Conservation (phyloP, 37 sponge, comb jelly and placozoan species). For the Beroe ovata region DNA sequence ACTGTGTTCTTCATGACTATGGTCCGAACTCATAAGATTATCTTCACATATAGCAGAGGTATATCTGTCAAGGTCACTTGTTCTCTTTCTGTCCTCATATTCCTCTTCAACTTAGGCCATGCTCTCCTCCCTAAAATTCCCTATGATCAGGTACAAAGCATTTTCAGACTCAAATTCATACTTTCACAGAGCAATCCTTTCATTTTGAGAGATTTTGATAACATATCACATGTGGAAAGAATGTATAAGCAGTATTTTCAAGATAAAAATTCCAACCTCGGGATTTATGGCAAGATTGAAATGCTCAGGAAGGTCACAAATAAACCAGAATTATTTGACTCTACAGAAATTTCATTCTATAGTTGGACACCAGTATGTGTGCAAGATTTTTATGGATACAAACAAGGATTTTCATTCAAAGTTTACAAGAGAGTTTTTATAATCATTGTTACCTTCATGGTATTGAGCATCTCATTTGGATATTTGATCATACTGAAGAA, state of each 20-base stretch:
- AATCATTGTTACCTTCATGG: neutral
- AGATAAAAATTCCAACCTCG: neutral
- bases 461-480: neutral
- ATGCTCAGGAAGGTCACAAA: neutral
- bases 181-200: neutral
- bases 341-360: neutral
- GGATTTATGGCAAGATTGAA: neutral
- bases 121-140: neutral
- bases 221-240: neutral
- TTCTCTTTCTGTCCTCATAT: neutral
- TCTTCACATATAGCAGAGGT: neutral
- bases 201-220: neutral
- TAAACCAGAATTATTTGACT: neutral
- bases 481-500: neutral
- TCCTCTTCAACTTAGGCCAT: neutral
- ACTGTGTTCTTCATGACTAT: neutral
- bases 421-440: neutral
- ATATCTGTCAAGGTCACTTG: neutral
- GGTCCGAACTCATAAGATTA: neutral
- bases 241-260: neutral
- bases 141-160: neutral
- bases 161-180: neutral
- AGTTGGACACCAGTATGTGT: slow-evolving; percentile 10
- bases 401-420: neutral
- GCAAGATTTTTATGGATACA: neutral